phyloP scores from a whole-genome alignment of 2,888 invertebrate species.

The Drosophila phalerata region DNA sequence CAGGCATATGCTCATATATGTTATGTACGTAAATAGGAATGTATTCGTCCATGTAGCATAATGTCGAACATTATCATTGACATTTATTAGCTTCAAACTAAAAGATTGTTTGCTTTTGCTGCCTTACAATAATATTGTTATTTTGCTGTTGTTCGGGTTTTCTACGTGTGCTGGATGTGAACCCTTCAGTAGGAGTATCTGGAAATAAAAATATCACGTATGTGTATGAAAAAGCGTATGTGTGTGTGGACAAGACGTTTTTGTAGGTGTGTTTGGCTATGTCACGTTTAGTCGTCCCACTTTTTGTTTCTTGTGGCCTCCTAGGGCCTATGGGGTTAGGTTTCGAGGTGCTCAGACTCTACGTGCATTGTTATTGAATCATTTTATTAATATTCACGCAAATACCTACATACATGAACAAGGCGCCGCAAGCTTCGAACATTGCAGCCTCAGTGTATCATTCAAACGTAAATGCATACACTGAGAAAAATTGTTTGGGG shows the following conservation, averaged over 20 bases:
- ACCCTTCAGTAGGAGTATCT: slow-evolving; percentile 44
- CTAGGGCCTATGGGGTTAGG: slow-evolving; percentile 21
- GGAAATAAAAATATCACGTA: slow-evolving; percentile 38
- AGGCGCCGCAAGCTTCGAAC: no score
- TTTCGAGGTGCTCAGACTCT: slow-evolving; percentile 37
- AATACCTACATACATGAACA: slow-evolving; percentile 2
- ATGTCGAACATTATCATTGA: slow-evolving; percentile 75
- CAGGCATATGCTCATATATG: no score
- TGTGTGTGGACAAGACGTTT: slow-evolving; percentile 19
- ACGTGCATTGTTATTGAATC: slow-evolving; percentile 65
- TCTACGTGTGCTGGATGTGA: slow-evolving; percentile 17
- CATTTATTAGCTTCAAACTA: slow-evolving; percentile 74
- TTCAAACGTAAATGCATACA: no score
- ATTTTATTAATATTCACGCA: slow-evolving; percentile 71
- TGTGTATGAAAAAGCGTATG: background rate
- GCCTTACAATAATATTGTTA: slow-evolving; percentile 52
- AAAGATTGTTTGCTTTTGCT: slow-evolving; percentile 47
- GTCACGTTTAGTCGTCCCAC: slow-evolving; percentile 48
- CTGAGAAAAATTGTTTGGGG: no score
- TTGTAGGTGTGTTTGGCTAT: slow-evolving; percentile 47
- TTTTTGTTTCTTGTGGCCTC: slow-evolving; percentile 39
- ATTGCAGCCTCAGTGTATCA: no score
- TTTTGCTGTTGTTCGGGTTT: slow-evolving; percentile 34
- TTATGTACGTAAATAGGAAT: background rate
- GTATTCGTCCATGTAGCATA: slow-evolving; percentile 36